Evolutionary conservation across 2,888 invertebrate genomes (phyloP), one percentile per base, ranked within the genome.

Genomic region (Melieria crassipennis): DNA sequence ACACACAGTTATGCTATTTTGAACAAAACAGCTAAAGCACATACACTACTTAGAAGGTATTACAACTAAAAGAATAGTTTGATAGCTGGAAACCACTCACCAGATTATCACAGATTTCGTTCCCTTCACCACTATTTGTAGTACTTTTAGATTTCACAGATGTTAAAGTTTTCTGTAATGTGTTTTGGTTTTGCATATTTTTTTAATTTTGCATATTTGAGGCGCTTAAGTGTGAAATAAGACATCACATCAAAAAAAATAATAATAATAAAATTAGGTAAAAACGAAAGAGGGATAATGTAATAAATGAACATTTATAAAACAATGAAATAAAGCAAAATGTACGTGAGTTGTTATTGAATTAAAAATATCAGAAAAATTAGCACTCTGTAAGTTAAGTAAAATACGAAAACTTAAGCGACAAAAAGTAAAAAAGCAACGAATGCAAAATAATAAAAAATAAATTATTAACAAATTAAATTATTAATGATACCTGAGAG

Each of bases 401-500:
- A 30, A 55, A 4, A 55, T 46, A 7, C n/a, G 16, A 16, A 61
- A 3, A 48, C n/a, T 9, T 45, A 55, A 55, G 42, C 7, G 30
- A 30, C 30, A 30, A 66, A 52, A 30, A 30, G 3, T 16, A 52
- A 50, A 67, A 71, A 4, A 67, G 50, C 7, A 48, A 50, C 60
- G 50, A 11, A 11, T 46, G 52, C n/a, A 52, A 50, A 66, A 48
- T 10, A 30, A 3, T 47, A 45, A 5, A 60, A 60, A 50, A 46
- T 61, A 60, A 67, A n/a, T 42, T 56, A 11, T 30, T 52, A 30
- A 30, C 30, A 30, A 2, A n/a, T n/a, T n/a, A n/a, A n/a, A n/a
- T n/a, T n/a, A n/a, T n/a, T n/a, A 1, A 3, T 63, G 48, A 30
- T 86, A 90, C 91, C 89, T 90, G 89, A 61, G 89, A 88, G 76